These are phyloP conservation scores for Penaeus monodon DNA, from an alignment of 2,888 invertebrate genomes.

Conservation along the genomic window DNA sequence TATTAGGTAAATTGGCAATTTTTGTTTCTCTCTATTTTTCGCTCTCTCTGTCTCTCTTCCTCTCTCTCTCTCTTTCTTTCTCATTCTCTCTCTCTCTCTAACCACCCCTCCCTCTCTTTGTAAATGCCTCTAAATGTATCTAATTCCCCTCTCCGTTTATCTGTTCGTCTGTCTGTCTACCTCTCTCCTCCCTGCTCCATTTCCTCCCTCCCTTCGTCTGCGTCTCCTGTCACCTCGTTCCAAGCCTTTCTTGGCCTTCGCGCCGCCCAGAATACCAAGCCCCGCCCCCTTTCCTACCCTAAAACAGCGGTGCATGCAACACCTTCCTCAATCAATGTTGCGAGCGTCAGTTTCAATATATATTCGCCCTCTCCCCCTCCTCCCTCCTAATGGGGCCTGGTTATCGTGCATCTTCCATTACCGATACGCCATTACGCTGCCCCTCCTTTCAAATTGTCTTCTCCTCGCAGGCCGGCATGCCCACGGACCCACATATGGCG, in stretches of 20 bases:
- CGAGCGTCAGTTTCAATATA: slow-evolving; percentile 21
- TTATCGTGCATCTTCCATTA: slow-evolving; percentile 24
- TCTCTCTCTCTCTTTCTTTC: slow-evolving; percentile 3
- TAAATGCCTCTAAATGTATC: slow-evolving; percentile 8
- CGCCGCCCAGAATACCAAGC: too few relatives aligned
- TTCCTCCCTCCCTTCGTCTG: neutral
- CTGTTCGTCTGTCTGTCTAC: neutral
- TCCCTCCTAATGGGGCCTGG: slow-evolving; percentile 12
- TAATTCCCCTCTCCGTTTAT: neutral
- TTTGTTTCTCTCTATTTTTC: neutral
- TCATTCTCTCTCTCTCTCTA: neutral
- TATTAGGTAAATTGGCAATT: neutral
- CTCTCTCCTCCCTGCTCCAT: neutral
- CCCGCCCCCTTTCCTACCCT: too few relatives aligned
- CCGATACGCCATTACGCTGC: slow-evolving; percentile 6
- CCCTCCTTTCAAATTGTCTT: slow-evolving; percentile 30
- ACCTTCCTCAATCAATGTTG: neutral
- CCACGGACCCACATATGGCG: neutral
- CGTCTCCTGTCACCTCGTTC: neutral
- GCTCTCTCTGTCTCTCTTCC: slow-evolving; percentile 6
- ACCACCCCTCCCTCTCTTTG: neutral
- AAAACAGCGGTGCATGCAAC: slow-evolving; percentile 5
- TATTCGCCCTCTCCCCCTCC: slow-evolving; percentile 5
- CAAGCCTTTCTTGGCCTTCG: neutral
- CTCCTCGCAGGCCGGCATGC: neutral